phyloP scores from a whole-genome alignment of 2,797 vertebrate genomes.

The Eidolon dupreanum region DNA sequence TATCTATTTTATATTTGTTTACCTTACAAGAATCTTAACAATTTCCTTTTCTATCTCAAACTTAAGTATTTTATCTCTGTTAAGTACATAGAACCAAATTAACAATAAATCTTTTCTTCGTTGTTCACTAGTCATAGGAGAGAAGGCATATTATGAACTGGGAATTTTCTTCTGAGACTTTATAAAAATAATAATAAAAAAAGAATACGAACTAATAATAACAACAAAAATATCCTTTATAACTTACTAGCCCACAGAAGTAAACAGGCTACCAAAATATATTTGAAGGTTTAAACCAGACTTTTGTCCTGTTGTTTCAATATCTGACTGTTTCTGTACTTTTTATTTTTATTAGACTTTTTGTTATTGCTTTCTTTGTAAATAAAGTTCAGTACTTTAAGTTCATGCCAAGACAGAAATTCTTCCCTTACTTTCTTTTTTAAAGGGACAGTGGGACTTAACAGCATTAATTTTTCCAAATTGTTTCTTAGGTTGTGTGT shows the following conservation, averaged over 20 bases:
- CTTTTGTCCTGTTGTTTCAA: not conserved
- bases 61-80: not conserved
- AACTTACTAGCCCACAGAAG: constrained; percentile 5
- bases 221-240: not conserved
- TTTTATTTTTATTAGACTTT: constrained; percentile 4
- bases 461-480: not conserved
- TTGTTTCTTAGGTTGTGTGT: not conserved
- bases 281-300: not conserved
- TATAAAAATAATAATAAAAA: constrained; percentile 23
- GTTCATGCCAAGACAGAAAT: not conserved
- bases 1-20: not conserved
- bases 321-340: not conserved
- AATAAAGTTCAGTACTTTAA: constrained; percentile 1
- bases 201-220: not conserved
- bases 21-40: not conserved
- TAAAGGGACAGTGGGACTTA: not conserved
- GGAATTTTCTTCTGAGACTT: constrained; percentile 30
- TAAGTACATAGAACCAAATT: constrained; percentile 31
- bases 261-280: constrained; percentile 5
- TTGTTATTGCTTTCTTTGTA: not conserved
- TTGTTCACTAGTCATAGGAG: not conserved
- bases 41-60: constrained; percentile 13
- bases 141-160: not conserved
- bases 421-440: not conserved
- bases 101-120: not conserved